Evolutionary conservation across 2,797 vertebrate species (phyloP), one percentile per base, ranked within the genome.

Genomic region (Eulemur mongoz): DNA sequence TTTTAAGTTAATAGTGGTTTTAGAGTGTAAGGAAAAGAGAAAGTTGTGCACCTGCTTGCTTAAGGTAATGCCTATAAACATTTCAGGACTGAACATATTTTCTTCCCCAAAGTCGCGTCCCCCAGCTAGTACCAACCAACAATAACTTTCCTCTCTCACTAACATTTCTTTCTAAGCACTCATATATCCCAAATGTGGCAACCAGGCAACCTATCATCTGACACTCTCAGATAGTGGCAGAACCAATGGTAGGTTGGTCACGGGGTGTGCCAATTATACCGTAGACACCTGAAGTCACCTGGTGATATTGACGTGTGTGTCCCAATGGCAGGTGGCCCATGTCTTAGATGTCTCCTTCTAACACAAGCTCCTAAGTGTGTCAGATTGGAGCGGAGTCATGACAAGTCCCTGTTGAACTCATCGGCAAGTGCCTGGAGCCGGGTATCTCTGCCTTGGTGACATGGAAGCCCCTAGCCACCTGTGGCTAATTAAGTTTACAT

Each of bases 191-290:
- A 35, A 30, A 48, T 12, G 18, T 14, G 78, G 12, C 18, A 65
- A 13, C 30, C 4, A 4, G 40, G 38, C 23, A 67, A 22, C 20
- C 20, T 54, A 38, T 38, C 38, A 20, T 32, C 38, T 20, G 57
- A 45, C 27, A 32, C 3, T 81, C 57, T 12, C 12, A 8, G 3
- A 17, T 0, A 5, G 23, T 12, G 61, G 38, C 15, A 65, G 45
- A 35, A n/a, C n/a, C 13, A 4, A 4, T 0, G 27, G 59, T 7
- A 11, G 9, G 35, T 43, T 0, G 4, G 35, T 27, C 32, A 7
- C 4, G 17, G 2, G 1, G 27, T 13, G 8, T 52, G 25, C 32
- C 12, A 7, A 63, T 5, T 8, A 18, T 3, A n/a, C 15, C 4
- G 1, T n/a, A 15, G 2, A 18, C 9, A 5, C 20, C 20, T 12